Evolutionary conservation across 2,888 invertebrate species (phyloP), one percentile per base, ranked within the genome.

Genomic region (Pharmacophagus antenor): DNA sequence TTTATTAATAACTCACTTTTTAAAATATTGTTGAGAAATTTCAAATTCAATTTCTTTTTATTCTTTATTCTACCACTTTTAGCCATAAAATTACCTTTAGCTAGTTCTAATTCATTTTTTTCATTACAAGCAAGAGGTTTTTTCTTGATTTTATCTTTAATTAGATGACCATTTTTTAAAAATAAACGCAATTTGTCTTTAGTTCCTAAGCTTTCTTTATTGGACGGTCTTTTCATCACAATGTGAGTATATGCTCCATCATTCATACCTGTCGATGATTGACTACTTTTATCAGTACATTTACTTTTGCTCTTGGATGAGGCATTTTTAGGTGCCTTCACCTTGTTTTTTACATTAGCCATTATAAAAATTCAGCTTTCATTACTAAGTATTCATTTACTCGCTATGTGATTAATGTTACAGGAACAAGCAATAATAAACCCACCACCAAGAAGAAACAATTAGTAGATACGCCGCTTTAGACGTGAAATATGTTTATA

Each of bases 291-390:
- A 79, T 72, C 70, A 65, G 67, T 67, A 64, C 70, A 70, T 65
- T 70, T 70, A 61, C 49, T 77, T 64, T 70, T 70, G 60, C 50
- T 78, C 66, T 71, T 77, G 27, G 70, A 72, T 66, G 76, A 68
- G 63, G 72, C 73, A 73, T 74, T 79, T 76, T 78, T 80, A 41
- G 77, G 75, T 72, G 84, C 72, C 62, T 82, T 84, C 71, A 76
- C 62, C 82, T 77, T 85, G 80, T 69, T 80, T 71, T 83, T 87
- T 71, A 80, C 75, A 69, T 85, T 88, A 84, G 88, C 90, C 89
- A 90, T 90, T 70, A 63, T 67, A 61, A 63, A 67, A 61, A 51
- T 47, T 58, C 64, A 67, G 57, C 62, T 65, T 59, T 72, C 69
- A 75, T 70, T 72, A 70, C 68, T 83, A 85, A 82, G 82, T 82